Evolutionary conservation across 2,888 invertebrate species (phyloP).

Genomic region (Drosophila differens): DNA sequence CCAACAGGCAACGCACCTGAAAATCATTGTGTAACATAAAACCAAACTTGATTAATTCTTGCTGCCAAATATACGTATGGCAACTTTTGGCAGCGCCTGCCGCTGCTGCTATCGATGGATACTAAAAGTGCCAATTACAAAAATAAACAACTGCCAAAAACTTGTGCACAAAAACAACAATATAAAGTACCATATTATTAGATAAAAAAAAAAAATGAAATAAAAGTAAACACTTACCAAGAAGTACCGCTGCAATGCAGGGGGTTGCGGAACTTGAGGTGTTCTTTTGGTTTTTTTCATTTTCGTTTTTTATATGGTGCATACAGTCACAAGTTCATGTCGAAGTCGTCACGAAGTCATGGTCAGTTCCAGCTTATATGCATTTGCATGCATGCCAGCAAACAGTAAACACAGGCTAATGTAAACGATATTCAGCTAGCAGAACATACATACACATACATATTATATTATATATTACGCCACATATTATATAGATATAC

Average conservation of each 20-base stretch:
- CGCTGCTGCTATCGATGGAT: slow-evolving; percentile 37
- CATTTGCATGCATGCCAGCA: slow-evolving; percentile 50
- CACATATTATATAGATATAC: neutral
- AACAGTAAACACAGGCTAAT: slow-evolving; percentile 29
- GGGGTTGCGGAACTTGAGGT: neutral
- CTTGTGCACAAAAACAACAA: slow-evolving; percentile 3
- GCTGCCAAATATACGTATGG: neutral
- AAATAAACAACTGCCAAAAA: slow-evolving; percentile 60
- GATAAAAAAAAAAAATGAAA: slow-evolving; percentile 2
- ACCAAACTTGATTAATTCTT: slow-evolving; percentile 31
- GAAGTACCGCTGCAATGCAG: slow-evolving; percentile 20
- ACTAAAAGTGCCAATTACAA: slow-evolving; percentile 70
- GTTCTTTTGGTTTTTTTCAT: neutral
- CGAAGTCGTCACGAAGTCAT: slow-evolving; percentile 62
- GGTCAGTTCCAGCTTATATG: slow-evolving; percentile 51
- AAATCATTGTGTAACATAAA: slow-evolving; percentile 17
- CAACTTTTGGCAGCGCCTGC: neutral
- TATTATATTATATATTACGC: neutral
- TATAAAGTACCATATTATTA: slow-evolving; percentile 26
- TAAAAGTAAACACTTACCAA: slow-evolving; percentile 23
- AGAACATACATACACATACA: neutral
- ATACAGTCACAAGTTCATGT: slow-evolving; percentile 37
- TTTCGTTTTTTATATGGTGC: neutral
- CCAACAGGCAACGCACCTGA: slow-evolving; percentile 29
- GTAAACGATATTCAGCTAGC: neutral